Evolutionary conservation across 2,113 vertebrate species (phyloP).

Genomic region (Oreochromis tanganicae): DNA sequence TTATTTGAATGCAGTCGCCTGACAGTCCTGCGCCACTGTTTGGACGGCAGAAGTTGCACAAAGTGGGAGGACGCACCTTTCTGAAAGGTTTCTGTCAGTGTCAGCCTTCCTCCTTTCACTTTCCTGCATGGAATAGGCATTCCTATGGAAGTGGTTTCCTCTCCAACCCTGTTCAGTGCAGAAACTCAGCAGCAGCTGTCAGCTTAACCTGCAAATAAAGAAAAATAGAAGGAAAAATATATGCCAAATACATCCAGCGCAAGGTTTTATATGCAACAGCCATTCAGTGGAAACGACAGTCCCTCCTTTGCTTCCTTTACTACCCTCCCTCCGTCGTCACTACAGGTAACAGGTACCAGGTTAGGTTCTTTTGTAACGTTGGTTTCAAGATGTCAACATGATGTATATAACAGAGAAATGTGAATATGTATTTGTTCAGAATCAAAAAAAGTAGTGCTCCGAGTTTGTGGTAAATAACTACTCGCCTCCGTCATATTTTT

Average conservation of each 20-base stretch:
- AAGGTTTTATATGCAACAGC: conserved; percentile 51
- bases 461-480: conserved; percentile 72
- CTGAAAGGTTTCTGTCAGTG: neutral
- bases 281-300: conserved; percentile 42
- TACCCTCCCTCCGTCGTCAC: conserved; percentile 43
- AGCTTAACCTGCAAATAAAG: neutral
- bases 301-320: conserved; percentile 21
- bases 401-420: conserved; percentile 78
- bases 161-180: neutral
- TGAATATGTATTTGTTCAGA: conserved; percentile 76
- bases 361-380: conserved; percentile 49
- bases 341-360: conserved; percentile 66
- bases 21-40: conserved; percentile 24
- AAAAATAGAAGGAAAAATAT: neutral
- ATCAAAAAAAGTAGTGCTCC: conserved; percentile 67
- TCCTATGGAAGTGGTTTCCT: conserved; percentile 46
- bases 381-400: conserved; percentile 55
- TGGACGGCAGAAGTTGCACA: conserved; percentile 21
- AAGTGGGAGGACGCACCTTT: conserved; percentile 38
- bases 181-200: conserved; percentile 16
- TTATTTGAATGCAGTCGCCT: neutral
- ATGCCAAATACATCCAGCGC: conserved; percentile 64
- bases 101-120: neutral
- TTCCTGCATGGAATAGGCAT: conserved; percentile 40
- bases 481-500: conserved; percentile 67